phyloP scores from a whole-genome alignment of 2,113 vertebrate species.

The Thermophis baileyi region DNA sequence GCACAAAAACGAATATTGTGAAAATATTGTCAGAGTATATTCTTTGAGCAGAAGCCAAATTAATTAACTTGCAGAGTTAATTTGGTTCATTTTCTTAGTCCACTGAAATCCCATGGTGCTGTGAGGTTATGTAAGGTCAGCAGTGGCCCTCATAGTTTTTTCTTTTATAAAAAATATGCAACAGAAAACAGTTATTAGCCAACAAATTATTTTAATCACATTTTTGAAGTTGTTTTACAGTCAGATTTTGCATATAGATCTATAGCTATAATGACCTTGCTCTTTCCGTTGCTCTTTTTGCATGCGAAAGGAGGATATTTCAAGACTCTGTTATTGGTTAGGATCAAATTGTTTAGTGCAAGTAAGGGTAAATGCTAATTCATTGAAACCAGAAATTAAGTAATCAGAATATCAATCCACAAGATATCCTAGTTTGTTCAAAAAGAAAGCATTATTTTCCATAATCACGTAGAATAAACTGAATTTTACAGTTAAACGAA shows the following conservation, averaged over 20 bases:
- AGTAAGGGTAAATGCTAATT: neutral
- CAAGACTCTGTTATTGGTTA: neutral
- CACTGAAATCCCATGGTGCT: neutral
- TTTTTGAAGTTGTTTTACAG: neutral
- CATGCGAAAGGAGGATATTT: neutral
- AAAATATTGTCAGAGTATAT: neutral
- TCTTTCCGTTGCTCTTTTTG: neutral
- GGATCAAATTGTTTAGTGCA: neutral
- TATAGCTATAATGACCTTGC: neutral
- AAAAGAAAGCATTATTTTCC: neutral
- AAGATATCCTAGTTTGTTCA: neutral
- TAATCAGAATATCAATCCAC: neutral
- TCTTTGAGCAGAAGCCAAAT: neutral
- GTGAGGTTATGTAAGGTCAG: neutral
- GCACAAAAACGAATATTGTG: neutral
- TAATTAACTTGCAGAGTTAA: neutral
- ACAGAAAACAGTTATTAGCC: neutral
- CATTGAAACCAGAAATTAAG: neutral
- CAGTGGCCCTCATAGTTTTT: neutral
- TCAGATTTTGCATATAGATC: neutral
- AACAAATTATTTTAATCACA: conserved; percentile 11
- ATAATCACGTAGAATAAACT: neutral
- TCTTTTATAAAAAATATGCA: neutral
- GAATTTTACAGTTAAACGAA: neutral
- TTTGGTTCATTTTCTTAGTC: neutral